These are phyloP conservation scores for Dorcus parallelipipedus DNA, from an alignment of 2,888 invertebrate genomes.

Conservation along the genomic window DNA sequence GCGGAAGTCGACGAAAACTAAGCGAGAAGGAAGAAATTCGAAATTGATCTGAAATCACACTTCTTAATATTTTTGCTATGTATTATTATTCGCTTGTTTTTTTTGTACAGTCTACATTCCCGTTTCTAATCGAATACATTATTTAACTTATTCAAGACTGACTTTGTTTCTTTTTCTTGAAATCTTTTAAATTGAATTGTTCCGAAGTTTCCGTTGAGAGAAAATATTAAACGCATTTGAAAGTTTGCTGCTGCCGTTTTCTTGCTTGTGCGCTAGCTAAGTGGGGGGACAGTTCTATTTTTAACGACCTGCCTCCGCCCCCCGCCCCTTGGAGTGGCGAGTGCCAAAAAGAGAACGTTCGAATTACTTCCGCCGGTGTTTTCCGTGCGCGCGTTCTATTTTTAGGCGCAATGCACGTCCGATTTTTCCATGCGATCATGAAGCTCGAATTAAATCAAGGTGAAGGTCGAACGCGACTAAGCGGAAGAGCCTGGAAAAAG, in stretches of 20 bases:
- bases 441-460: too few relatives aligned
- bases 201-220: constrained; percentile 6
- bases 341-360: too few relatives aligned
- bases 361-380: too few relatives aligned
- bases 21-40: constrained; percentile 15
- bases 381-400: too few relatives aligned
- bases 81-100: constrained; percentile 35
- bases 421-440: too few relatives aligned
- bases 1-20: constrained; percentile 67
- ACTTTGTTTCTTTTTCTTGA: constrained; percentile 38
- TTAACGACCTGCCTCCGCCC: too few relatives aligned
- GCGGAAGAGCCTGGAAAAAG: too few relatives aligned
- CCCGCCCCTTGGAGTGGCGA: too few relatives aligned
- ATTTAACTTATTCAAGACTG: constrained; percentile 45
- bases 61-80: constrained; percentile 28
- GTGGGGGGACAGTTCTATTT: too few relatives aligned
- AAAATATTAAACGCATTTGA: constrained; percentile 40
- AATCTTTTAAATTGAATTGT: not conserved
- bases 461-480: too few relatives aligned
- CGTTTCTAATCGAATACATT: constrained; percentile 36
- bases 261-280: too few relatives aligned
- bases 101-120: constrained; percentile 41
- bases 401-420: too few relatives aligned
- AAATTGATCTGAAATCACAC: constrained; percentile 27
- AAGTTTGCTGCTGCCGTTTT: constrained; percentile 33